A percentile compares a stretch with the other conserved stretches of the same genome.
Evolutionary conservation across 2,797 vertebrate species (phyloP).

Genomic region (Arrhamphus sclerolepis): DNA sequence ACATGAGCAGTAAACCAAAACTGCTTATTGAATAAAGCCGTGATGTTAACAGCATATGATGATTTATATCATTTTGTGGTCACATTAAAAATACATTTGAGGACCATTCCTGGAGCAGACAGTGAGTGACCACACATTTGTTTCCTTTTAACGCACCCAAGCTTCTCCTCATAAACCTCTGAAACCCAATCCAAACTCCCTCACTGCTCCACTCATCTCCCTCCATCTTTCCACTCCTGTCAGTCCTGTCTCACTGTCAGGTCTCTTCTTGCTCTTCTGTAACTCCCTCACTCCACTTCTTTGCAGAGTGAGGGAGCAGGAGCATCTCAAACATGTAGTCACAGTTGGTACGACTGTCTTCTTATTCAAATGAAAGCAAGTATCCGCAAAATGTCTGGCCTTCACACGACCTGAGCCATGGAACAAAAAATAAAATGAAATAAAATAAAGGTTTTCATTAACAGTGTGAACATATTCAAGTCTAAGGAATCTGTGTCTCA

Average conservation of each 20-base stretch:
- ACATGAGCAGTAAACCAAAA: conserved; percentile 21
- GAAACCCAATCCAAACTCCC: conserved; percentile 15
- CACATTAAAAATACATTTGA: conserved; percentile 49
- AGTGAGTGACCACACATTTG: conserved; percentile 37
- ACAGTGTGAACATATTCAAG: not conserved
- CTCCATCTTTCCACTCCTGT: conserved; percentile 35
- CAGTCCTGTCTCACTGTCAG: conserved; percentile 47
- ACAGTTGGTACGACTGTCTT: conserved; percentile 5
- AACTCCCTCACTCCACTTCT: conserved; percentile 25
- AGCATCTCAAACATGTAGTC: conserved; percentile 19
- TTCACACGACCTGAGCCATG: not conserved
- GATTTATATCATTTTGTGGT: conserved; percentile 28
- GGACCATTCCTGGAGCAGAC: conserved; percentile 21
- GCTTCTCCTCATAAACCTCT: conserved; percentile 19
- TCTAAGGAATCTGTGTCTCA: too few relatives aligned
- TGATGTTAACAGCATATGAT: conserved; percentile 25
- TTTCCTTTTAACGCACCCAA: conserved; percentile 27
- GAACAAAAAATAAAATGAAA: too few relatives aligned
- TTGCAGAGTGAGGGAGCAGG: not conserved
- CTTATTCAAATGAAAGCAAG: conserved; percentile 21
- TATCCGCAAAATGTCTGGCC: not conserved
- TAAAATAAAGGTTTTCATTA: not conserved
- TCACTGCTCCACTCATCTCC: conserved; percentile 15
- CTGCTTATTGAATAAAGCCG: conserved; percentile 25
- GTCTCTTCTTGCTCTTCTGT: conserved; percentile 22